Base-by-base conservation (phyloP, 2,888 invertebrate species). In the Synanthedon formicaeformis region DNA sequence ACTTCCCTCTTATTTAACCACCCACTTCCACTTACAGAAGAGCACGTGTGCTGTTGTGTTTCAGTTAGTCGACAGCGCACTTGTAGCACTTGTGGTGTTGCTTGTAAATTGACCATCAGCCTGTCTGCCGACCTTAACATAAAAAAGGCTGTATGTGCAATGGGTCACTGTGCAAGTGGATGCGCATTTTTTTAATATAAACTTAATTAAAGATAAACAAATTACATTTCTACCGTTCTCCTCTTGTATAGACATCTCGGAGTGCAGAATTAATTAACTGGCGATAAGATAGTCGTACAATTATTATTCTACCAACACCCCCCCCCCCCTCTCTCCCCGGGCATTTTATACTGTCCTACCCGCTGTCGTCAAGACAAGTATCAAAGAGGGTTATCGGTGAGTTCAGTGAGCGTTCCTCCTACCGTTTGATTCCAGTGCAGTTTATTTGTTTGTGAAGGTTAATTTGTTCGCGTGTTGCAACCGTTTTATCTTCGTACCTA, bases 201-300 rank as follows among this genome's bases (percentile, higher is more conserved):
- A 16, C 49, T 10, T 23, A 13, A 14, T 49, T 52, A 51, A 16
- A 49, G 58, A 55, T 58, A 60, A 23, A 51, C 55, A 16, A 48
- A 48, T 48, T 48, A 11, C 1, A 49, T 6, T 18, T 49, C 16
- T 13, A 18, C 49, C 23, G 49, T 16, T 16, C 49, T 14, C 54
- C 54, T 52, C 55, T 54, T 49, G 54, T 53, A 50, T 58, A 58
- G 58, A 53, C 54, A 54, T 55, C 52, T 16, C 57, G 59, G 56
- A 53, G 53, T 61, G 62, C 64, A 62, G 69, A 80, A 81, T 81
- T 78, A 81, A 83, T 80, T 80, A 76, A 71, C 60, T 55, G 55
- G 57, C 66, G 81, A 81, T 81, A 82, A 80, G 71, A 67, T 62
- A 55, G 56, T 56, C 66, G 69, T 5, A 23, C 63, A 72, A 76